These are phyloP conservation scores for Clamator glandarius DNA, from an alignment of 2,797 vertebrate genomes.

Conservation along the genomic window DNA sequence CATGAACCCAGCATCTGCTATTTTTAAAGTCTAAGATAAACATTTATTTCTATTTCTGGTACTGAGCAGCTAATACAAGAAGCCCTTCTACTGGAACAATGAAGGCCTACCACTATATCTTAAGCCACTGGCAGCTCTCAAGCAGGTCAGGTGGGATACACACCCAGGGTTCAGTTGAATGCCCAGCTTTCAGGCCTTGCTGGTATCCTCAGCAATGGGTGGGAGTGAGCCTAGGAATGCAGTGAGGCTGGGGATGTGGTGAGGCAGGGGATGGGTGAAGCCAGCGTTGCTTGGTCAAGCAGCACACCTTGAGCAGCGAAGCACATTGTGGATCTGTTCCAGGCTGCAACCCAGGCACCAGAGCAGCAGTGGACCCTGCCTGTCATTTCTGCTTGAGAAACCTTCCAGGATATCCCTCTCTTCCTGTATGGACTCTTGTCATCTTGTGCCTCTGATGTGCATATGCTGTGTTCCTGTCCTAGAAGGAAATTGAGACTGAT, in stretches of 20 bases:
- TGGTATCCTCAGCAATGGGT: neutral
- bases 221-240: fast-evolving
- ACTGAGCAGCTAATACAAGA: neutral
- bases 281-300: neutral
- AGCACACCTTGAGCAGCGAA: neutral
- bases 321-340: neutral
- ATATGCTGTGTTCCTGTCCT: neutral
- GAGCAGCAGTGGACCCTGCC: neutral
- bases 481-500: neutral
- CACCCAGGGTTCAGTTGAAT: neutral
- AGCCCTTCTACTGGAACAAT: neutral
- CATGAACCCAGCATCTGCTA: neutral
- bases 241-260: neutral
- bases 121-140: neutral
- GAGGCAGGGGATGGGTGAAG: neutral
- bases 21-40: neutral
- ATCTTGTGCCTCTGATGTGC: neutral
- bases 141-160: neutral
- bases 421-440: neutral
- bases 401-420: neutral
- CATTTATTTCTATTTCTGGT: neutral
- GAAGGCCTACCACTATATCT: neutral
- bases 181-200: fast-evolving
- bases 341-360: neutral
- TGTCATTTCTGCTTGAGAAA: neutral